Evolutionary conservation across 2,797 vertebrate species (phyloP), one percentile per base, ranked within the genome.

Genomic region (Loris lydekkerianus): DNA sequence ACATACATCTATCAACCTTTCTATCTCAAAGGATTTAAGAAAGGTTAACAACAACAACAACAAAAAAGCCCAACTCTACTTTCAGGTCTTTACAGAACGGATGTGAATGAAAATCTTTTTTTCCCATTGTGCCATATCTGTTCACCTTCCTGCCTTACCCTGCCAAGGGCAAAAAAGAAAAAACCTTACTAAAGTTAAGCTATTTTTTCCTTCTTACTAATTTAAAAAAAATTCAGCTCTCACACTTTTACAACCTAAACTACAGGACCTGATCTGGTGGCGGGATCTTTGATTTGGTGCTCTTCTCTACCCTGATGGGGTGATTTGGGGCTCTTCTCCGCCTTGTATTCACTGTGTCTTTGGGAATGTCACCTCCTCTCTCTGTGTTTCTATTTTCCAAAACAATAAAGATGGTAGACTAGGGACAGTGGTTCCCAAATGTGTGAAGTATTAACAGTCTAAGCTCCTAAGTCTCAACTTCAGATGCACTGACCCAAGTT

Each of bases 101-200:
- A 87, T 60, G 34, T 63, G 63, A 91, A 53, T 94, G 65, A 65
- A 94, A 76, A 89, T 65, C 21, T 15, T 40, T 82, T 81, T 90
- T 43, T 73, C 65, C 65, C 21, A 43, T 25, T 83, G 0, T 87
- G 72, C 13, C 13, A 31, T 80, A 85, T 78, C 46, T n/a, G 86
- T 93, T 67, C 23, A 65, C 34, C 63, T 93, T 82, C 56, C 34
- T 60, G n/a, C 18, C 23, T 53, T 9, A n/a, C 56, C 14, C 56
- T 82, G 31, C 6, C 67, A 67, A 82, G 89, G 69, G 13, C 29
- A 81, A 46, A 82, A 65, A 25, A 46, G 77, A 65, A 25, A 15
- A 27, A 15, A 65, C 11, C 46, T 93, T 72, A 77, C 14, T 81
- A 46, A 58, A 85, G 23, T 46, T 70, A 60, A 53, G 69, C 18